phyloP scores from a whole-genome alignment of 2,888 invertebrate species.

The Heliconius ethilla region DNA sequence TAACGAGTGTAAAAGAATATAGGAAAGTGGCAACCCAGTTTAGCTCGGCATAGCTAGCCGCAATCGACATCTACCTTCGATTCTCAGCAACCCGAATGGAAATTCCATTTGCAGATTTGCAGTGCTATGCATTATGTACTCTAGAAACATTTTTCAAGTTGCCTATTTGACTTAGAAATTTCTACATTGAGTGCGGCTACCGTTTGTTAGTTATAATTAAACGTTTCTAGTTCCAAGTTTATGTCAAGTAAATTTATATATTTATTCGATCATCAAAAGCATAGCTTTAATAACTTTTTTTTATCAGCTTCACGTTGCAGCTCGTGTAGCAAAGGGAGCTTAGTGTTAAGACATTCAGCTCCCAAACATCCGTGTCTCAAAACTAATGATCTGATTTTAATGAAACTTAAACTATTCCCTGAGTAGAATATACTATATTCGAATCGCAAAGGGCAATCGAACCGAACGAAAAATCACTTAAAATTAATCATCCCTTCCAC shows the following conservation, averaged over 20 bases:
- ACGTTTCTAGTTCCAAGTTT: no score
- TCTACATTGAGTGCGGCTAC: neutral
- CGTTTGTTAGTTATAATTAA: constrained; percentile 6
- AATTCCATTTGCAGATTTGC: constrained; percentile 74
- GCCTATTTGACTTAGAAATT: constrained; percentile 41
- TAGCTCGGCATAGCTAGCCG: constrained; percentile 69
- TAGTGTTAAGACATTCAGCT: no score
- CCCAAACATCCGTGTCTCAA: no score
- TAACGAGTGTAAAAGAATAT: constrained; percentile 53
- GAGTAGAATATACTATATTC: no score
- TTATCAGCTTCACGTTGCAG: no score
- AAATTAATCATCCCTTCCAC: no score
- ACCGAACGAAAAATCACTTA: no score
- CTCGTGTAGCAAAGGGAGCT: no score
- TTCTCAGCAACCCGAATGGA: constrained; percentile 65
- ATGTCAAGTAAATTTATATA: neutral
- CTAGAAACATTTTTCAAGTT: constrained; percentile 61
- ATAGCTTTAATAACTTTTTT: no score
- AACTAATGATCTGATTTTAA: neutral
- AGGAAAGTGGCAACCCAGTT: constrained; percentile 71
- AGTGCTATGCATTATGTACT: constrained; percentile 67
- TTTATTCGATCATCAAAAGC: neutral
- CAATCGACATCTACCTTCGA: constrained; percentile 74
- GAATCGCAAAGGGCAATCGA: no score
- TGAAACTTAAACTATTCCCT: neutral